Base-by-base conservation (phyloP, 1,140 invertebrate species). In the Nephila pilipes region DNA sequence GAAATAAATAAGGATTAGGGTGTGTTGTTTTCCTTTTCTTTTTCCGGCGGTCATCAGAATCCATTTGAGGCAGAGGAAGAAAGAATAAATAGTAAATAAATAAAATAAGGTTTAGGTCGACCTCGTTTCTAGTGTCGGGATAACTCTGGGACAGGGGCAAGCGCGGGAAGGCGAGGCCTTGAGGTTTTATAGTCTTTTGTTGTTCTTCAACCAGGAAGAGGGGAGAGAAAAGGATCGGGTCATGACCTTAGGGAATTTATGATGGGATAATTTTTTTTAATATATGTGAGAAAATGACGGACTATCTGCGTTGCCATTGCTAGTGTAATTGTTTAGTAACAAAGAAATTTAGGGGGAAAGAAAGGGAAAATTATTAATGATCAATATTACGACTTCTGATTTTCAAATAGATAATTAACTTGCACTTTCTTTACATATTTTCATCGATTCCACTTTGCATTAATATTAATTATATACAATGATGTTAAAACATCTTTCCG, bases 141-240 rank as follows among this genome's bases (percentile, higher is more conserved):
- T 22, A 8, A 25, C 25, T 54, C 10, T 79, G 65, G 46, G 25
- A 75, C 65, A 89, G 36, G 69, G 29, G 75, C n/a, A 81, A 69
- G 88, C 75, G 4, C 88, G 80, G 75, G 75, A 36, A 79, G 89
- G 89, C 69, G 57, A 83, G 89, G 79, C 89, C 89, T 90, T 90
- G 89, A 55, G 55, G 4, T 55, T 54, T 81, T 90, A 57, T 81
- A 22, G 63, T 46, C 75, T 90, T 90, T 90, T 81, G 89, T 81
- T 90, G 89, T 79, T 25, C 87, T 25, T 16, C 16, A 79, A 87
- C n/a, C 85, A 87, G 85, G 85, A 87, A 87, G n/a, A n/a, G 85
- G 36, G 65, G 69, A 46, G 3, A 25, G 63, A 87, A 65, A 38
- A 60, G 54, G 87, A 89, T 79, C 87, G 69, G 87, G 87, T 89